Evolutionary conservation across 2,797 vertebrate genomes (phyloP).

Genomic region (Manis crassicaudata): DNA sequence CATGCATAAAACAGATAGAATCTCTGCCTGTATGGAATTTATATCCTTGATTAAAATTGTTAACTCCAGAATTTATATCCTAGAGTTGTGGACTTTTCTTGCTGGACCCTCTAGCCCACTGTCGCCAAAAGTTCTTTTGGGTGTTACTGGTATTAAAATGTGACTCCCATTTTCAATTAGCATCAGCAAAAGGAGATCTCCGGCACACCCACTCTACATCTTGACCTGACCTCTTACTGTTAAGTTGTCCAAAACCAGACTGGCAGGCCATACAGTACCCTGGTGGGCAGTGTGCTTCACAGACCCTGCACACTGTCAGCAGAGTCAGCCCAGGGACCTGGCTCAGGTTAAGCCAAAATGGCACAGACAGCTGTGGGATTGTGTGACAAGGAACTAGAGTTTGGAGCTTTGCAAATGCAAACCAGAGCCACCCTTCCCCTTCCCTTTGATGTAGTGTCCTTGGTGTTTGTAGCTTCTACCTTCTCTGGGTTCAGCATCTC

Average conservation of each 20-base stretch:
- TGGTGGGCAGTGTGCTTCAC: not conserved
- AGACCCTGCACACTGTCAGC: not conserved
- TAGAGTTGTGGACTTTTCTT: not conserved
- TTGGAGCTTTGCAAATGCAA: not conserved
- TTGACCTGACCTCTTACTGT: not conserved
- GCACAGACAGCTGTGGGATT: not conserved
- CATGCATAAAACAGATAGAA: fast-evolving
- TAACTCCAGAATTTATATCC: no score
- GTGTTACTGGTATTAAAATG: not conserved
- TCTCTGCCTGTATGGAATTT: not conserved
- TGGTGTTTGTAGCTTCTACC: not conserved
- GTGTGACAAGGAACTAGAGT: not conserved
- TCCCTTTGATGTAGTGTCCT: not conserved
- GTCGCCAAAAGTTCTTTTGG: not conserved
- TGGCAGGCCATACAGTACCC: not conserved
- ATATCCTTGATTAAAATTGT: no score
- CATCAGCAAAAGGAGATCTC: not conserved
- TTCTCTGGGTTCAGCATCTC: not conserved
- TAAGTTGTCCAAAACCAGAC: not conserved
- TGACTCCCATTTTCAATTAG: not conserved
- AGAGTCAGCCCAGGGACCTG: not conserved
- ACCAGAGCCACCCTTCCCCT: not conserved
- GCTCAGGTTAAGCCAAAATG: not conserved
- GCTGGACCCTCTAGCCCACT: not conserved
- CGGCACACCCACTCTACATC: no score